Evolutionary conservation across 2,888 invertebrate genomes (phyloP).

Genomic region (Hemistola chrysoprasaria): DNA sequence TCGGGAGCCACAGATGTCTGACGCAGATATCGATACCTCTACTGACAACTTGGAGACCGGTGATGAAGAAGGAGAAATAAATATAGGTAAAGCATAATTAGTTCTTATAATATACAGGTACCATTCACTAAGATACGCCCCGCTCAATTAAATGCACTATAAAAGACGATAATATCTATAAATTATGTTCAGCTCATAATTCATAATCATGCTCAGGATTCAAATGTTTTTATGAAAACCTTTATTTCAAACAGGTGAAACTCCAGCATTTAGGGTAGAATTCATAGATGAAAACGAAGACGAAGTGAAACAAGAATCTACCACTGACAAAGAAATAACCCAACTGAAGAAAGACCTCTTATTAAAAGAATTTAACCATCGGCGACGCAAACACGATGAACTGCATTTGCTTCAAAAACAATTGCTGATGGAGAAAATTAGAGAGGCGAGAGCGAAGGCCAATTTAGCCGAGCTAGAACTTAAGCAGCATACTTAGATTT

Average conservation of each 20-base stretch:
- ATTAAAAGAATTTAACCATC: slow-evolving; percentile 6
- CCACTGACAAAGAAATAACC: neutral
- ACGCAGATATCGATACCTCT: neutral
- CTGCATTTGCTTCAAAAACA: slow-evolving; percentile 5
- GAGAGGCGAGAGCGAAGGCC: slow-evolving; percentile 9
- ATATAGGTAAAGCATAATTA: too few relatives aligned
- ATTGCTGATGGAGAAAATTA: slow-evolving; percentile 6
- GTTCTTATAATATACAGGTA: too few relatives aligned
- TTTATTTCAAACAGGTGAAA: too few relatives aligned
- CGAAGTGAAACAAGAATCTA: neutral
- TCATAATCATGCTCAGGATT: too few relatives aligned
- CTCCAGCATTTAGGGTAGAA: neutral
- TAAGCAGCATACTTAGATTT: neutral
- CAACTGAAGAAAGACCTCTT: neutral
- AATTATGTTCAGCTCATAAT: too few relatives aligned
- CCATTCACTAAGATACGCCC: too few relatives aligned
- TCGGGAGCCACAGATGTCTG: slow-evolving; percentile 2
- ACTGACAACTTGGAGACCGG: too few relatives aligned
- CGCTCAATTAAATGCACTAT: too few relatives aligned
- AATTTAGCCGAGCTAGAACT: slow-evolving; percentile 8
- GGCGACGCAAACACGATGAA: slow-evolving; percentile 1
- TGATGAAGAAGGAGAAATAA: too few relatives aligned
- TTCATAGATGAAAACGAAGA: neutral
- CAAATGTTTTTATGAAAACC: too few relatives aligned
- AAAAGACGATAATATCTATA: too few relatives aligned